These are phyloP conservation scores for Pseudorectes ferrugineus DNA, from an alignment of 2,113 vertebrate species.

Conservation along the genomic window DNA sequence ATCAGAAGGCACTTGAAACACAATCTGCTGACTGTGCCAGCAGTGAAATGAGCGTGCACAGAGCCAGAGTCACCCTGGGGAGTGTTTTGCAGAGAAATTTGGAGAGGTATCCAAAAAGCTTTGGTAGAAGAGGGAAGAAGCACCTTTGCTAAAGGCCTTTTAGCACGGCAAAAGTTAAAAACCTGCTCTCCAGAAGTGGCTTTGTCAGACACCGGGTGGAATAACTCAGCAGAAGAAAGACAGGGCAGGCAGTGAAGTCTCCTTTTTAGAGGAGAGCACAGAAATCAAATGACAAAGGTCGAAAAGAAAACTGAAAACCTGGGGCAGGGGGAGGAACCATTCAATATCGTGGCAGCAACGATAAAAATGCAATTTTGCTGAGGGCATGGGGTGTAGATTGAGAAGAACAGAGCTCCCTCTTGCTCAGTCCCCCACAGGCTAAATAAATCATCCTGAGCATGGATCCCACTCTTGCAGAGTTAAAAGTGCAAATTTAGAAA, in stretches of 20 bases:
- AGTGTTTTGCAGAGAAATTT: background rate
- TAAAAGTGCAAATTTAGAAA: background rate
- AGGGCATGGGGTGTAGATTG: background rate
- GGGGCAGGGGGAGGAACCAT: background rate
- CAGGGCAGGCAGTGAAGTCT: background rate
- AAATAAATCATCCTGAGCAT: background rate
- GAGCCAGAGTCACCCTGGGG: background rate
- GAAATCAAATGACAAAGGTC: constrained; percentile 12
- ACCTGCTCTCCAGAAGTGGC: background rate
- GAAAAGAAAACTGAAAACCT: background rate
- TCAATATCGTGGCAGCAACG: background rate
- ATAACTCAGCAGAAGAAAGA: constrained; percentile 22
- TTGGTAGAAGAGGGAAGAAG: background rate
- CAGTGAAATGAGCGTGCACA: background rate
- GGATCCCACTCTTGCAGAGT: background rate
- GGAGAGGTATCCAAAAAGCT: background rate
- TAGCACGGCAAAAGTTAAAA: background rate
- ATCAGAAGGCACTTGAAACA: background rate
- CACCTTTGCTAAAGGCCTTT: background rate
- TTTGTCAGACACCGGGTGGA: background rate
- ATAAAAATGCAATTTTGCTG: constrained; percentile 9
- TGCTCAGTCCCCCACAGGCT: background rate
- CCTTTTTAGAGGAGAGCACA: background rate
- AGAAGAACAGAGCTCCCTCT: background rate
- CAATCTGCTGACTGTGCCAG: background rate